Evolutionary conservation across 2,113 vertebrate species (phyloP), one percentile per base, ranked within the genome.

Genomic region (Empidonax alnorum): DNA sequence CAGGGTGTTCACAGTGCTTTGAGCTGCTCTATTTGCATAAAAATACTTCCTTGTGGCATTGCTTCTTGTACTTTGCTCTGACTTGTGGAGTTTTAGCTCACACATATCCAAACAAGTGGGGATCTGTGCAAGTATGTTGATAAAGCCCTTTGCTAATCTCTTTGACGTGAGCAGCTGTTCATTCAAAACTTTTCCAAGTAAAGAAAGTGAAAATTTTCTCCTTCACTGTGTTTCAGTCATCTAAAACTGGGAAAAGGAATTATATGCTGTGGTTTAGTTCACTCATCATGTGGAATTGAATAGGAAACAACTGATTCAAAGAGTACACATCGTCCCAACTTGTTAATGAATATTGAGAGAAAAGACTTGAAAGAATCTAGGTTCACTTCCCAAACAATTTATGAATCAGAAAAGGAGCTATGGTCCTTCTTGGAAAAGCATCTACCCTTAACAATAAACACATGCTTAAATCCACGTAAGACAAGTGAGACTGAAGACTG

Each of bases 361-460:
- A 80, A 89, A 50, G 23, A 19, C 18, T 58, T 78, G 67, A 93
- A 85, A 65, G 35, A 63, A 14, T 52, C 31, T 24, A 69, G 9
- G 20, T 81, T 95, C n/a, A 25, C 42, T 71, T 81, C 55, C 39
- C 56, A 81, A 78, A 72, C n/a, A 82, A 84, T 47, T 90, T 39
- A 65, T 3, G 2, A 56, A 49, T 46, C 52, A 66, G 62, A 80
- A 90, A 90, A 84, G 59, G 30, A 90, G 62, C 22, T 53, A 3
- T 31, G 8, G 71, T 83, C 89, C 41, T 79, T 28, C 58, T 86
- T 85, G 56, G 58, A 79, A 86, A 87, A 84, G 44, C 61, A 86
- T 90, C 78, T 74, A 71, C 46, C 74, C 46, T 50, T 94, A 93
- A 79, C 59, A 91, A 91, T 59, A 93, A 96, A 59, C 82, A 81